Evolutionary conservation across 2,113 vertebrate species (phyloP).

Genomic region (Ictidomys tridecemlineatus): DNA sequence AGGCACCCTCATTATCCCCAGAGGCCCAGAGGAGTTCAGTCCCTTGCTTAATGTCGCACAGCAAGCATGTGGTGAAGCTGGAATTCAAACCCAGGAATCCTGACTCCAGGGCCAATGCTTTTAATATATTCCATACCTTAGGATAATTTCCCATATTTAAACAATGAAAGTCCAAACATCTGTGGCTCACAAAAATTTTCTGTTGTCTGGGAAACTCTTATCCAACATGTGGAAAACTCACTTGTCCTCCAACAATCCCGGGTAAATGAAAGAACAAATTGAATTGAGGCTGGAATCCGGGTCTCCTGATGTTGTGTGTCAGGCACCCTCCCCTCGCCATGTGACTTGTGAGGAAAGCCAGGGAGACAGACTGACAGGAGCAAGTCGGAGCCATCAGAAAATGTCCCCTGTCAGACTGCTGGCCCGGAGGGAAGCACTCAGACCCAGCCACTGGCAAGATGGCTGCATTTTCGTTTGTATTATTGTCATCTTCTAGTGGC

Average conservation of each 20-base stretch:
- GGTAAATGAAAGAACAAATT: background rate
- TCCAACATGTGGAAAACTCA: slow-evolving; percentile 48
- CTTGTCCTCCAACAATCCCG: slow-evolving; percentile 7
- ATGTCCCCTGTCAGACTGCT: background rate
- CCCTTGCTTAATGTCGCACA: background rate
- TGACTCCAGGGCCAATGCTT: background rate
- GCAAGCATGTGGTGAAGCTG: background rate
- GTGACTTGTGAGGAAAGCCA: background rate
- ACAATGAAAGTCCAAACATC: slow-evolving; percentile 38
- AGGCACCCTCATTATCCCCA: background rate
- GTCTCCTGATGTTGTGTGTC: background rate
- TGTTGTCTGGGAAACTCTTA: slow-evolving; percentile 60
- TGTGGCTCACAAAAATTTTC: slow-evolving; percentile 3
- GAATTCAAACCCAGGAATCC: slow-evolving; percentile 46
- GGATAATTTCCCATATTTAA: slow-evolving; percentile 44
- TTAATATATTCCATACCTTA: slow-evolving; percentile 42
- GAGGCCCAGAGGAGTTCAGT: slow-evolving; percentile 24
- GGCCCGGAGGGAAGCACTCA: background rate
- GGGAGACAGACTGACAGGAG: no score
- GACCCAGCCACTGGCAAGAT: background rate
- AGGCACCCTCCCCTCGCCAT: background rate
- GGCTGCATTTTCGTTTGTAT: background rate
- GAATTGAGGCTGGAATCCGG: background rate
- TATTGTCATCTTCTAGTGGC: background rate
- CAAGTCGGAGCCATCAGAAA: background rate